Evolutionary conservation across 1,140 invertebrate genomes (phyloP).

Genomic region (Leptinotarsa texana): DNA sequence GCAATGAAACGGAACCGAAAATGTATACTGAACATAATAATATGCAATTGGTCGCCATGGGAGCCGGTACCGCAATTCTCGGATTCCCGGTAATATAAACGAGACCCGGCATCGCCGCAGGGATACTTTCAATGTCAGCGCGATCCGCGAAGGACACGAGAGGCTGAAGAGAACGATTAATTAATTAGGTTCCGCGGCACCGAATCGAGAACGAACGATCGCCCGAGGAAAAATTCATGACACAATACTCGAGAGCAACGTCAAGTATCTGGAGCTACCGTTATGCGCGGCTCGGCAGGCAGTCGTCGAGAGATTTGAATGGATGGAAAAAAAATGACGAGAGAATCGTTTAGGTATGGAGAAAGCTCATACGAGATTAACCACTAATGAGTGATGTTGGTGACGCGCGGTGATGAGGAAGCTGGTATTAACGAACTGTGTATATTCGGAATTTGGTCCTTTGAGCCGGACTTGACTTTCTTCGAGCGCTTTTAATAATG

Average conservation of each 20-base stretch:
- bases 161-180: conserved; percentile 4
- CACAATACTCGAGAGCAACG: background rate
- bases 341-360: background rate
- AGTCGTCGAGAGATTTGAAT: background rate
- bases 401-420: background rate
- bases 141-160: conserved; percentile 1
- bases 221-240: conserved; percentile 2
- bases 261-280: conserved; percentile 4
- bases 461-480: too few species aligned
- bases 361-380: background rate
- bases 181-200: conserved; percentile 4
- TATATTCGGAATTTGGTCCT: too few species aligned
- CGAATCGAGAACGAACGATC: conserved; percentile 5
- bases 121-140: conserved; percentile 5
- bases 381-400: background rate
- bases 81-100: too few species aligned
- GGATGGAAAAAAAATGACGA: background rate
- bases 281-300: background rate
- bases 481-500: too few species aligned
- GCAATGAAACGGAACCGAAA: too few species aligned
- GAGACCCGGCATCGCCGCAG: background rate
- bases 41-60: too few species aligned
- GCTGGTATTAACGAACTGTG: background rate
- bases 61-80: too few species aligned
- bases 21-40: too few species aligned